phyloP scores from a whole-genome alignment of 2,797 vertebrate genomes.

The Setipinna tenuifilis region DNA sequence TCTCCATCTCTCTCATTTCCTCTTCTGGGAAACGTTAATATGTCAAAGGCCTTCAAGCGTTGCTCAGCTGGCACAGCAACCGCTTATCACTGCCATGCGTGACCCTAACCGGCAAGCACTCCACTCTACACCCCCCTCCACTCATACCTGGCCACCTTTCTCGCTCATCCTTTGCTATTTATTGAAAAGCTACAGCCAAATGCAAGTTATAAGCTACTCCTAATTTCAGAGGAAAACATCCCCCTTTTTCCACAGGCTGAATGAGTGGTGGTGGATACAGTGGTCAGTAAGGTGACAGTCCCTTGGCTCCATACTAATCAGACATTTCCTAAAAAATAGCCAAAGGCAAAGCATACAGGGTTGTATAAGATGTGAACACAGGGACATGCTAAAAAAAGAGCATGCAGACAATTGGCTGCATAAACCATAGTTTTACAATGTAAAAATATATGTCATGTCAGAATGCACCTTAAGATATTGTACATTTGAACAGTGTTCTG shows the following conservation, averaged over 20 bases:
- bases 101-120: constrained; percentile 19
- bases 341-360: neutral
- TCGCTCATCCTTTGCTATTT: neutral
- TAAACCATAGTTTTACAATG: no score
- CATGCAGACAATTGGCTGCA: no score
- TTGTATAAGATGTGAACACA: no score
- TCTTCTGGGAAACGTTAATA: constrained; percentile 70
- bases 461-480: no score
- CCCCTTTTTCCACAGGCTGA: neutral
- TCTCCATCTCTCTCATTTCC: constrained; percentile 50
- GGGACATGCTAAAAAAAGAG: no score
- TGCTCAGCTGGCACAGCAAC: constrained; percentile 72
- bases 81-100: constrained; percentile 62
- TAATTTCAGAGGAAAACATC: neutral
- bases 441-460: no score
- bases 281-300: neutral
- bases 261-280: neutral
- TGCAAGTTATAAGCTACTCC: neutral
- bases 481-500: no score
- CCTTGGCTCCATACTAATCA: neutral
- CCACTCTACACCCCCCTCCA: constrained; percentile 30
- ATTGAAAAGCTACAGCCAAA: neutral
- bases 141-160: neutral
- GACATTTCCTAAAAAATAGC: neutral
- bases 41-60: constrained; percentile 66